Conservation (phyloP, 2,113 vertebrate genomes). For the Numenius arquata region DNA sequence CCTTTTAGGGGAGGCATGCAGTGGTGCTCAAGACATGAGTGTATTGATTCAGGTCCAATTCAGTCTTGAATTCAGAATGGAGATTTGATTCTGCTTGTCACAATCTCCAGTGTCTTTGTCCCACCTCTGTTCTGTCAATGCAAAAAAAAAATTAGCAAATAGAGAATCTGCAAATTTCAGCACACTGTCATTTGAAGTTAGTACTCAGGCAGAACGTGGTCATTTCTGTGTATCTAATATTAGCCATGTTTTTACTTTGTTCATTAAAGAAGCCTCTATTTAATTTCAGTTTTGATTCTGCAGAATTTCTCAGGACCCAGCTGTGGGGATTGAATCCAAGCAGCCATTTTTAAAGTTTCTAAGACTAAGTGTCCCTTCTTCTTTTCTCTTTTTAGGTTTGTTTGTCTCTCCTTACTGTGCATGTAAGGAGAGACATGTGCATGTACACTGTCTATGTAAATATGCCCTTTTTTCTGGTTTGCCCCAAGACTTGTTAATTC, state of each 20-base stretch:
- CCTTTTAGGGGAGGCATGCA: not conserved
- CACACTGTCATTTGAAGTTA: not conserved
- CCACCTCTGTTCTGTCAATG: not conserved
- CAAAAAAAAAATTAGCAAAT: not conserved
- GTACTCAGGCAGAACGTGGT: not conserved
- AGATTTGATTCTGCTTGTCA: not conserved
- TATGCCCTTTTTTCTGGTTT: not conserved
- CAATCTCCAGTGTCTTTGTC: not conserved
- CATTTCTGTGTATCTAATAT: not conserved
- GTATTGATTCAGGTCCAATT: not conserved
- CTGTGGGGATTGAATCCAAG: not conserved
- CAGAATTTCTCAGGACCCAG: not conserved
- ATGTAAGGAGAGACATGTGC: too few species aligned
- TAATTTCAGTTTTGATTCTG: not conserved
- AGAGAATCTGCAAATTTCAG: not conserved
- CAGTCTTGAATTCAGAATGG: not conserved
- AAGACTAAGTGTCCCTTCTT: not conserved
- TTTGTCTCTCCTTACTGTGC: not conserved
- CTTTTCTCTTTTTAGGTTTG: not conserved
- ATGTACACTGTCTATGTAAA: too few species aligned
- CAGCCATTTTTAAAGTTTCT: not conserved
- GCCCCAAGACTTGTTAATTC: not conserved
- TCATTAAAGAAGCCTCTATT: not conserved
- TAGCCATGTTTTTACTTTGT: not conserved
- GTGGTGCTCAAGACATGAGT: rapidly evolving